phyloP scores from a whole-genome alignment of 2,797 vertebrate genomes.

The Paratrypauchen microcephalus region DNA sequence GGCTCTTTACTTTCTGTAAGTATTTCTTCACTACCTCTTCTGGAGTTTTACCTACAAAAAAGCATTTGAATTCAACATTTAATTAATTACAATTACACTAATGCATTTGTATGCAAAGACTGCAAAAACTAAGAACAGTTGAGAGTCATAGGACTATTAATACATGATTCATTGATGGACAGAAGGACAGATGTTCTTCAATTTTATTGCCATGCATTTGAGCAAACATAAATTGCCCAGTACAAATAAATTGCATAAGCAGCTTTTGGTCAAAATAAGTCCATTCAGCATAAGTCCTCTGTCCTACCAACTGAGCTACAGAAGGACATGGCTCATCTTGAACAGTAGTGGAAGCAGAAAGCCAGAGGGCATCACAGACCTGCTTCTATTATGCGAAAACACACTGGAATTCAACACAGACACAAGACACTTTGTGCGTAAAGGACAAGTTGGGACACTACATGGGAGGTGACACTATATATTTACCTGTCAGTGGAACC shows the following conservation, averaged over 20 bases:
- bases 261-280: too few relatives aligned
- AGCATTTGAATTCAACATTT: not conserved
- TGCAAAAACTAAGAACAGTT: not conserved
- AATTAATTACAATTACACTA: not conserved
- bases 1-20: constrained; percentile 90
- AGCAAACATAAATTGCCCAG: too few relatives aligned
- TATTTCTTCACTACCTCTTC: constrained; percentile 95
- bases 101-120: not conserved
- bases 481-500: not conserved
- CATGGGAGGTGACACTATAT: not conserved
- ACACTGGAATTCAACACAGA: not conserved
- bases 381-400: constrained; percentile 1
- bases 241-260: too few relatives aligned
- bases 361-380: constrained; percentile 13
- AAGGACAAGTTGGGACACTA: not conserved
- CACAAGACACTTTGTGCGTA: not conserved
- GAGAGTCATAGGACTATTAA: not conserved
- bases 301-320: constrained; percentile 25
- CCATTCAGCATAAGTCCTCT: constrained; percentile 7
- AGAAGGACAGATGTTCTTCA: too few relatives aligned
- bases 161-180: not conserved
- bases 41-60: constrained; percentile 83
- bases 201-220: too few relatives aligned
- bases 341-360: not conserved
- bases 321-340: not conserved